phyloP scores from a whole-genome alignment of 2,113 vertebrate species.

The Thunnus maccoyii region DNA sequence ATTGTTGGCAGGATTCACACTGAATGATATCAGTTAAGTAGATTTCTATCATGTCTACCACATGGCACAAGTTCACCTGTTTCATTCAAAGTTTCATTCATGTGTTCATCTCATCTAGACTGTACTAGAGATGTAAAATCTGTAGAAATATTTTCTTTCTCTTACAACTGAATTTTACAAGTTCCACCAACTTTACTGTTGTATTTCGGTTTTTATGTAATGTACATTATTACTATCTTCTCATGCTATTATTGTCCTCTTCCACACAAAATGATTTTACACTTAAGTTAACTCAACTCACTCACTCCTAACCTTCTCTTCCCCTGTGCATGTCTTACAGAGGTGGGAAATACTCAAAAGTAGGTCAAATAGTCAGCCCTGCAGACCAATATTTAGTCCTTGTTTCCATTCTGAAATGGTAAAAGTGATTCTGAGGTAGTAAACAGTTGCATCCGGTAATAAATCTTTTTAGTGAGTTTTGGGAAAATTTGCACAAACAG shows the following conservation, averaged over 20 bases:
- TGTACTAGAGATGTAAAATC: too few species aligned
- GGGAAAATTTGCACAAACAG: constrained; percentile 42
- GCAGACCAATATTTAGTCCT: constrained; percentile 55
- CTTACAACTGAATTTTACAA: too few species aligned
- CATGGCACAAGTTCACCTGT: too few species aligned
- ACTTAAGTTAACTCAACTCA: background rate
- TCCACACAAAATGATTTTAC: background rate
- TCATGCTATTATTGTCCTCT: background rate
- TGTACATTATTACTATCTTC: too few species aligned
- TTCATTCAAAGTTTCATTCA: too few species aligned
- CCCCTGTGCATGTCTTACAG: constrained; percentile 59
- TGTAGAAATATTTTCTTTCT: too few species aligned
- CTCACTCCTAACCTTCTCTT: background rate
- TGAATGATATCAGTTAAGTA: too few species aligned
- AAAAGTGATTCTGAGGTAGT: constrained; percentile 60
- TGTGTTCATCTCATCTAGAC: too few species aligned
- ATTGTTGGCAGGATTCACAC: too few species aligned
- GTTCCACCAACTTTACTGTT: too few species aligned
- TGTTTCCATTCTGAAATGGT: constrained; percentile 70
- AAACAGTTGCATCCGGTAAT: constrained; percentile 66
- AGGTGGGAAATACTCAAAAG: constrained; percentile 76
- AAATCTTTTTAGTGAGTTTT: constrained; percentile 46
- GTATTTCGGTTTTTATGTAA: too few species aligned
- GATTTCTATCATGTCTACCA: too few species aligned
- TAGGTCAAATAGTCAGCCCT: constrained; percentile 78